These are phyloP conservation scores for Eremophila alpestris DNA, from an alignment of 2,797 vertebrate genomes.

Conservation along the genomic window DNA sequence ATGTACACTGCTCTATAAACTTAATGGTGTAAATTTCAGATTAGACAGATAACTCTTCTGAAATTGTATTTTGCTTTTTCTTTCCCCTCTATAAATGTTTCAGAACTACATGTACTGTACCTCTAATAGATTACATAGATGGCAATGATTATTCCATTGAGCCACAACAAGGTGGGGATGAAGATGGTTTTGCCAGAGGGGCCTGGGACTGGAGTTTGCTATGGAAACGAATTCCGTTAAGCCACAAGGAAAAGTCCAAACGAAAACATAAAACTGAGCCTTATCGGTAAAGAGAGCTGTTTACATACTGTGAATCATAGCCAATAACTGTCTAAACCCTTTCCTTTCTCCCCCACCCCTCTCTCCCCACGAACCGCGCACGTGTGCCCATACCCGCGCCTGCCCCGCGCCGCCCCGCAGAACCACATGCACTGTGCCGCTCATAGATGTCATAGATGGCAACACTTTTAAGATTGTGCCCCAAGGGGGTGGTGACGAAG, in stretches of 20 bases:
- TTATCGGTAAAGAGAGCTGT: conserved; percentile 89
- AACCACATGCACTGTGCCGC: conserved; percentile 95
- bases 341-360: conserved; percentile 69
- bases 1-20: not conserved
- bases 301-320: conserved; percentile 27
- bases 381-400: conserved; percentile 61
- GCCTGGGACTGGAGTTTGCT: conserved; percentile 99
- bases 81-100: conserved; percentile 83
- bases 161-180: conserved; percentile 97
- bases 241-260: conserved; percentile 92
- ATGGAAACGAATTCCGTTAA: conserved; percentile 96
- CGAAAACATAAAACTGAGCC: conserved; percentile 93
- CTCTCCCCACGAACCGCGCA: conserved; percentile 70
- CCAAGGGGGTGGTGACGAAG: conserved; percentile 94
- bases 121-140: conserved; percentile 99
- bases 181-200: conserved; percentile 96
- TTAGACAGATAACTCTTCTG: conserved; percentile 70
- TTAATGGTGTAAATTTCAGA: conserved; percentile 4
- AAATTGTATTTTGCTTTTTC: conserved; percentile 74
- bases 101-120: conserved; percentile 98
- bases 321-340: conserved; percentile 75
- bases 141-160: conserved; percentile 98
- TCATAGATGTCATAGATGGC: conserved; percentile 97
- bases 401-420: conserved; percentile 78
- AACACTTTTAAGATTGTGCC: conserved; percentile 87